Evolutionary conservation across 2,888 invertebrate species (phyloP).

Genomic region (Pemphredon lugubris): DNA sequence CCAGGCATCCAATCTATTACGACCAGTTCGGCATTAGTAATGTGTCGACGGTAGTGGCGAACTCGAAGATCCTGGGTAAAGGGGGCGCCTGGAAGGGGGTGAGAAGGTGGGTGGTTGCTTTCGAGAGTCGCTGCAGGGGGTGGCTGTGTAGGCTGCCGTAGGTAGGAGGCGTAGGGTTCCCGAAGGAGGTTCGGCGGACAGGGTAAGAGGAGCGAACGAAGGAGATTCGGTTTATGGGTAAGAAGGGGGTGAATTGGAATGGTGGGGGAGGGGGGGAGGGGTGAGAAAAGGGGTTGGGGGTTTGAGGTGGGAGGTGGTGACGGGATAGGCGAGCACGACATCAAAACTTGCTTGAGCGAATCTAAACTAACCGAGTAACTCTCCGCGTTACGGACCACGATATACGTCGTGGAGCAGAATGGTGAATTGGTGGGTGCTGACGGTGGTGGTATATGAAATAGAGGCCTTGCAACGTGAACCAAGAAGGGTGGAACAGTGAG

Average conservation of each 20-base stretch:
- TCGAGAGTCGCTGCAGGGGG: slow-evolving; percentile 37
- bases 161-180: slow-evolving; percentile 31
- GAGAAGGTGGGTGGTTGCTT: slow-evolving; percentile 27
- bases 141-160: not conserved
- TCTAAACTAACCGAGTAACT: slow-evolving; percentile 78
- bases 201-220: slow-evolving; percentile 44
- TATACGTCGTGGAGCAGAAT: slow-evolving; percentile 56
- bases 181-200: slow-evolving; percentile 50
- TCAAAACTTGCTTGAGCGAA: slow-evolving; percentile 77
- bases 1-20: slow-evolving; percentile 76
- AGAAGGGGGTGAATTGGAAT: too few relatives aligned
- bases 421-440: slow-evolving; percentile 59
- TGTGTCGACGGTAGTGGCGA: slow-evolving; percentile 70
- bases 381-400: slow-evolving; percentile 67
- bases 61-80: slow-evolving; percentile 37
- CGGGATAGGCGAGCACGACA: slow-evolving; percentile 68
- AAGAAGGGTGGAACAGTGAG: slow-evolving; percentile 6
- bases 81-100: slow-evolving; percentile 32
- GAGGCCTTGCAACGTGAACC: slow-evolving; percentile 33
- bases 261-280: slow-evolving; percentile 29
- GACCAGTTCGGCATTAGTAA: slow-evolving; percentile 77
- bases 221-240: too few relatives aligned
- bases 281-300: slow-evolving; percentile 50
- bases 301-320: slow-evolving; percentile 49
- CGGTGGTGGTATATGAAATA: slow-evolving; percentile 50